Evolutionary conservation across 2,113 vertebrate genomes (phyloP), one percentile per base, ranked within the genome.

Genomic region (Pterophyllum scalare): DNA sequence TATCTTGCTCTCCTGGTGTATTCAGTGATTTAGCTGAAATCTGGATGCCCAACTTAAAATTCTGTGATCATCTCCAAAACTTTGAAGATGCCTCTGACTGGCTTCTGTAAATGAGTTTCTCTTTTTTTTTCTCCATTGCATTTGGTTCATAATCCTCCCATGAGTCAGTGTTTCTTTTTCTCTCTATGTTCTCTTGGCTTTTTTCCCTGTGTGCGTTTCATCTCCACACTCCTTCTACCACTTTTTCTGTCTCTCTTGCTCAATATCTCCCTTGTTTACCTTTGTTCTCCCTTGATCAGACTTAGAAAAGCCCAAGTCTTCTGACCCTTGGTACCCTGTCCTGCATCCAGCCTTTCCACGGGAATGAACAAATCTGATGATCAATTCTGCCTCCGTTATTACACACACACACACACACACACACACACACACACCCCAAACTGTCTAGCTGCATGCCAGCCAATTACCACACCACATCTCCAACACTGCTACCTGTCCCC

Each of bases 311-410:
- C 81, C 89, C 80, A 85, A 75, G 92, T 91, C 92, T 81, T 86
- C 76, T 75, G 89, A 91, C 88, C 86, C 87, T 79, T 75, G 72
- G 54, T 87, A 81, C 80, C 59, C 82, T 57, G 80, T 83, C 80
- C 77, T 54, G 85, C 85, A 84, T 92, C 70, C 67, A 85, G 91
- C 61, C 78, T 90, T 95, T 95, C 94, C 91, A 84, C 82, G 1
- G 87, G 81, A 88, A 85, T 92, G 92, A 95, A 89, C 94, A 95
- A 95, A 96, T 94, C 90, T 85, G 88, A 94, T 86, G 90, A 94
- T 94, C 89, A 91, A 90, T 95, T 89, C 90, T 59, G 46, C 5
- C 84, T 77, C 67, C 59, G 46, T 31, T 40, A 60, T 43, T 77
- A 62, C 59, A n/a, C 35, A 38, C 35, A 38, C 9, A 9, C 35